Evolutionary conservation across 2,797 vertebrate species (phyloP).

Genomic region (Melanotaenia trifasciata): DNA sequence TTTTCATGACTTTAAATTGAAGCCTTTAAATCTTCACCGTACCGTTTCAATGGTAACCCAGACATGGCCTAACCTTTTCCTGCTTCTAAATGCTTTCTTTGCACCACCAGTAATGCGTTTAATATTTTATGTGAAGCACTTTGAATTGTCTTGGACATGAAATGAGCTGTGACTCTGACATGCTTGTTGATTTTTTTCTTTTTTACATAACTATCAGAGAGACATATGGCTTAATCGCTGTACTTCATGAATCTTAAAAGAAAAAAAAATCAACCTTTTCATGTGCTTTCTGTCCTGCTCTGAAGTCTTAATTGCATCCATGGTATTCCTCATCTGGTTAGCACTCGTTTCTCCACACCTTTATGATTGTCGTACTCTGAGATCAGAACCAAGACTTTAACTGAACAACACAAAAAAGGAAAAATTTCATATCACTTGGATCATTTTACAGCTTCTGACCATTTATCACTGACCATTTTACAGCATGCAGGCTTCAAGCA

Average conservation of each 20-base stretch:
- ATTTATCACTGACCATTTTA: constrained; percentile 33
- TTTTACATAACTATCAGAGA: constrained; percentile 31
- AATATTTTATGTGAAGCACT: too few relatives aligned
- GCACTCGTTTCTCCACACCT: background rate
- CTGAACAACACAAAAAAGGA: constrained; percentile 20
- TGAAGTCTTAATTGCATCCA: too few relatives aligned
- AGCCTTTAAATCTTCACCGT: too few relatives aligned
- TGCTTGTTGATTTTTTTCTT: constrained; percentile 54
- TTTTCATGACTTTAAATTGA: too few relatives aligned
- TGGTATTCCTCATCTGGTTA: background rate
- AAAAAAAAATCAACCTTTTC: too few relatives aligned
- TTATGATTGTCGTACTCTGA: constrained; percentile 27
- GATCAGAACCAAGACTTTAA: constrained; percentile 1
- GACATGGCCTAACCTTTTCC: too few relatives aligned
- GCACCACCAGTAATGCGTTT: too few relatives aligned
- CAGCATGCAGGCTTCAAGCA: constrained; percentile 57
- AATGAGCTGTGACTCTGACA: constrained; percentile 9
- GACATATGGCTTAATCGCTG: constrained; percentile 8
- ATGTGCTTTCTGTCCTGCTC: constrained; percentile 29
- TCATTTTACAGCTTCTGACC: background rate
- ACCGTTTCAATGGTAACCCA: too few relatives aligned
- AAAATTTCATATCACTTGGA: constrained; percentile 6
- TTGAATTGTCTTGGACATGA: too few relatives aligned
- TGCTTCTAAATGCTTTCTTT: too few relatives aligned
- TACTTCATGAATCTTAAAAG: background rate